phyloP scores from a whole-genome alignment of 2,888 invertebrate genomes.

The Cryptosula pallasiana region DNA sequence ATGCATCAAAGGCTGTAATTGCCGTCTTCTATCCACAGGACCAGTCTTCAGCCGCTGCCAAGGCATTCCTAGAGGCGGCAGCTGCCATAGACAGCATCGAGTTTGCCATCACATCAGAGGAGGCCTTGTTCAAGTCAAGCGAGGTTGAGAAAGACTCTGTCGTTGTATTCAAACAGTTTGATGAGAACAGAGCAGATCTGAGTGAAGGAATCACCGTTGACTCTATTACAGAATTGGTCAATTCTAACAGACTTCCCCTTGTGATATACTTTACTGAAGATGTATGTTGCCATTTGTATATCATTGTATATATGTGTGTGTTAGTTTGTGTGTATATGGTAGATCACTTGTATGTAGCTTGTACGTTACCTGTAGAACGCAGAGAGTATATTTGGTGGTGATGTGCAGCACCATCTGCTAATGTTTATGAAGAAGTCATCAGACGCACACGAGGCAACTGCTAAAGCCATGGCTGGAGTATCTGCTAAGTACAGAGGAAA shows the following conservation, averaged over 20 bases:
- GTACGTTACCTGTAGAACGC: constrained; percentile 72
- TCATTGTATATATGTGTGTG: background rate
- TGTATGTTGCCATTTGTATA: constrained; percentile 27
- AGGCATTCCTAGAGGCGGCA: constrained; percentile 7
- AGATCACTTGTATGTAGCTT: too few species aligned
- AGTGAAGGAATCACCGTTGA: constrained; percentile 59
- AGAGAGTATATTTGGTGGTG: constrained; percentile 91
- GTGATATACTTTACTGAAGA: constrained; percentile 90
- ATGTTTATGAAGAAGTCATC: constrained; percentile 76
- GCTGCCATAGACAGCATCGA: constrained; percentile 68
- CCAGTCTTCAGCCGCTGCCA: background rate
- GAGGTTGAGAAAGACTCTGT: constrained; percentile 64
- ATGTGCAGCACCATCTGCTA: constrained; percentile 87
- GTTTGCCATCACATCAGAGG: constrained; percentile 75
- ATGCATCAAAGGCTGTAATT: background rate
- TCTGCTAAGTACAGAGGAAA: constrained; percentile 82
- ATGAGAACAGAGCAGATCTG: constrained; percentile 28
- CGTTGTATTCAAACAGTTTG: constrained; percentile 29
- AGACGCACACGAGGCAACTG: constrained; percentile 69
- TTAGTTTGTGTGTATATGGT: too few species aligned
- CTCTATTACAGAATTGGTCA: constrained; percentile 72
- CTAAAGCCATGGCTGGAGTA: constrained; percentile 70
- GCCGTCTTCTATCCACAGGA: too few species aligned
- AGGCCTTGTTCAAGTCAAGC: constrained; percentile 70
- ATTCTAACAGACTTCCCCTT: constrained; percentile 73